These are phyloP conservation scores for Diarsia brunnea DNA, from an alignment of 2,888 invertebrate genomes.

Conservation along the genomic window DNA sequence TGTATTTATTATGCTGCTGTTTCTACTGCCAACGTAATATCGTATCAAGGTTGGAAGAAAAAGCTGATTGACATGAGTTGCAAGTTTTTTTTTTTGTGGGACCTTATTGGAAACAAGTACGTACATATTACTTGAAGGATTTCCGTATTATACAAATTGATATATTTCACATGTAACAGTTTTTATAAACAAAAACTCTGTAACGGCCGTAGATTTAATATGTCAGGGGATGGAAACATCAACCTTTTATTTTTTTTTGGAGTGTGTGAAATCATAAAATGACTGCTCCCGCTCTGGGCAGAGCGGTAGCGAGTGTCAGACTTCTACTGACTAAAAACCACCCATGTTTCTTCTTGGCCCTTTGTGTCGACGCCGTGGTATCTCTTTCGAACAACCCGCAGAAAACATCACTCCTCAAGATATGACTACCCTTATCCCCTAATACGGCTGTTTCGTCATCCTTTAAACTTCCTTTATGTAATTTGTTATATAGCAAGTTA, in stretches of 20 bases:
- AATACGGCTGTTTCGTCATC: neutral
- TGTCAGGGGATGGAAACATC: neutral
- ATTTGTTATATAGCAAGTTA: neutral
- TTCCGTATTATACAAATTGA: neutral
- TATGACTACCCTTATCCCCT: neutral
- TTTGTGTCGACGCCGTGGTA: no score
- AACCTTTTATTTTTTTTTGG: no score
- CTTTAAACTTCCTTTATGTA: neutral
- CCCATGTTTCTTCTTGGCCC: no score
- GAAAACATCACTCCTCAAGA: neutral
- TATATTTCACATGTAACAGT: neutral
- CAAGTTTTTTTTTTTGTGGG: slow-evolving; percentile 20
- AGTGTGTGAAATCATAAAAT: no score
- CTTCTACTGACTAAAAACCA: no score
- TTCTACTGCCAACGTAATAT: slow-evolving; percentile 41
- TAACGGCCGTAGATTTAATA: neutral
- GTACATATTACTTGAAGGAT: slow-evolving; percentile 5
- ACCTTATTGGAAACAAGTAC: neutral
- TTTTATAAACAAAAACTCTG: neutral
- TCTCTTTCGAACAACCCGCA: no score
- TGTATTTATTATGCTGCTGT: slow-evolving; percentile 51
- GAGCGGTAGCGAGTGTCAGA: no score
- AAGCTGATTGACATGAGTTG: slow-evolving; percentile 35
- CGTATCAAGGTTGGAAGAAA: slow-evolving; percentile 60
- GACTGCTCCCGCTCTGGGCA: no score